Conservation (phyloP, 2,888 invertebrate species). For the Geophilus truncorum region DNA sequence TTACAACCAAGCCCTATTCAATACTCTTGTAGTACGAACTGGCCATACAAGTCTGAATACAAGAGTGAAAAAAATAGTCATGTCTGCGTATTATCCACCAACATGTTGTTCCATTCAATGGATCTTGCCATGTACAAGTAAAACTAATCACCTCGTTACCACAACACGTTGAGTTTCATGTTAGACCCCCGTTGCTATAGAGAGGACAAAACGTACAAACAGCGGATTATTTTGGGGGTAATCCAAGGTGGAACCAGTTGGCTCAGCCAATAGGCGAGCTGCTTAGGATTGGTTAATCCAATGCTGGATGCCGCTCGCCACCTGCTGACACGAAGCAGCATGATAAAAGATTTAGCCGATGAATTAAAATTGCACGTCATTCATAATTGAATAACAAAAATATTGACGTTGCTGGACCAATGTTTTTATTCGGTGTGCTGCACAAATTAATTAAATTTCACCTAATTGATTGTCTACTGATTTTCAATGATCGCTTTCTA, state of each 20-base stretch:
- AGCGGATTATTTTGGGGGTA: constrained; percentile 18
- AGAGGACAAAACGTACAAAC: constrained; percentile 1
- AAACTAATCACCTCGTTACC: constrained; percentile 11
- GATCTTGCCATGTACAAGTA: constrained; percentile 27
- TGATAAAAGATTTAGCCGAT: constrained; percentile 15
- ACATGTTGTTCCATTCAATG: constrained; percentile 9
- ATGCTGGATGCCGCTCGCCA: constrained; percentile 2
- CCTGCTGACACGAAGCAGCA: not conserved
- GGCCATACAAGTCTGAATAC: not conserved
- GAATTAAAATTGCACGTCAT: constrained; percentile 17
- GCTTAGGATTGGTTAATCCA: constrained; percentile 27
- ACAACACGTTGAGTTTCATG: not conserved
- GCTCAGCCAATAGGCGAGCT: constrained; percentile 21
- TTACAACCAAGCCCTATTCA: constrained; percentile 25
- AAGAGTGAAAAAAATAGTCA: constrained; percentile 26
- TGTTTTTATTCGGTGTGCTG: not conserved
- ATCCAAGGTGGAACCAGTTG: constrained; percentile 25
- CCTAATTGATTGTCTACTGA: not conserved
- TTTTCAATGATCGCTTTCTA: no score
- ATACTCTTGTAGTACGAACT: constrained; percentile 2
- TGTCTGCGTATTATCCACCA: constrained; percentile 13
- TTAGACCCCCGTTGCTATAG: not conserved
- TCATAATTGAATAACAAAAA: constrained; percentile 27
- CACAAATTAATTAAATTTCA: not conserved
- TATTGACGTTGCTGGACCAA: not conserved